A percentile compares a stretch with the other conserved stretches of the same genome.
These are phyloP conservation scores for Stegana nigrithorax DNA, from an alignment of 2,888 invertebrate species.

Conservation along the genomic window DNA sequence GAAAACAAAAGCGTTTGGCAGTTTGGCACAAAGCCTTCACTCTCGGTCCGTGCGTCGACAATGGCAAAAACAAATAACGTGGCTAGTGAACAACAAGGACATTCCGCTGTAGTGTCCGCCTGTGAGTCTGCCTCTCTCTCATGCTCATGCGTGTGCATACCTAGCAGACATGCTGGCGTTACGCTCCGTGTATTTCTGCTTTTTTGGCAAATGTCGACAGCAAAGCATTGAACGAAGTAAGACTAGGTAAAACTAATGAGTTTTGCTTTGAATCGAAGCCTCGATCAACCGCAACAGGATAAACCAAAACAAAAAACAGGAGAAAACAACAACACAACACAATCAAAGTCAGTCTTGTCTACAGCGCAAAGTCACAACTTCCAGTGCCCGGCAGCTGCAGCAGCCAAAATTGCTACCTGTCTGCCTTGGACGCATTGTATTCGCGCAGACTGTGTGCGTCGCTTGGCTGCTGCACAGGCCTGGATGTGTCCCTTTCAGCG, in stretches of 20 bases:
- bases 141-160: background rate
- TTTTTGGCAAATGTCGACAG: too few relatives aligned
- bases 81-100: too few relatives aligned
- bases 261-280: background rate
- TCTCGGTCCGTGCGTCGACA: background rate
- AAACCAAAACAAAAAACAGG: too few relatives aligned
- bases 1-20: too few relatives aligned
- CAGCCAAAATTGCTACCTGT: slow-evolving; percentile 9
- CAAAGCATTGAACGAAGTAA: too few relatives aligned
- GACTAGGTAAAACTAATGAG: background rate
- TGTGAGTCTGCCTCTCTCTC: background rate
- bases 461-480: background rate
- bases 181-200: background rate
- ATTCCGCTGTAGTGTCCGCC: too few relatives aligned
- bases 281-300: background rate
- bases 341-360: background rate
- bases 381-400: background rate
- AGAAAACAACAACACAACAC: background rate
- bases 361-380: too few relatives aligned
- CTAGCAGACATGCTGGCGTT: slow-evolving; percentile 14
- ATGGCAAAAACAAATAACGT: background rate
- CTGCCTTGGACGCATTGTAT: background rate
- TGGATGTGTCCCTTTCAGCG: too few relatives aligned
- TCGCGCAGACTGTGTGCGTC: background rate
- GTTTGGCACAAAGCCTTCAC: too few relatives aligned